phyloP scores from a whole-genome alignment of 2,888 invertebrate species.

The Acanthosepion lycidas region DNA sequence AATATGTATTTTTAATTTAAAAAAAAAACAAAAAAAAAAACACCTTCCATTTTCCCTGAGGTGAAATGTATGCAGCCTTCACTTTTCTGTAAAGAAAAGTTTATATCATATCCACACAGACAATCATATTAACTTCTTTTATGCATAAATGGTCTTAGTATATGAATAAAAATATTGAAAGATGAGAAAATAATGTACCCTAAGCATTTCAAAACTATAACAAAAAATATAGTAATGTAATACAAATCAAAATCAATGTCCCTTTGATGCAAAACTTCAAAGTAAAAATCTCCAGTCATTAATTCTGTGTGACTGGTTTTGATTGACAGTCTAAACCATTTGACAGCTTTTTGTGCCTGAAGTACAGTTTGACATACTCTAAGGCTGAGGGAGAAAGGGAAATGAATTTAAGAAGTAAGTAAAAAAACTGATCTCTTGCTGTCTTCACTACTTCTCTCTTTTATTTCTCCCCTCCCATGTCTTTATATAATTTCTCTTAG shows the following conservation, averaged over 20 bases:
- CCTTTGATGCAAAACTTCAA: conserved; percentile 33
- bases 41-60: not conserved
- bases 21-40: not conserved
- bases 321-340: conserved; percentile 23
- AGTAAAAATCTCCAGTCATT: not conserved
- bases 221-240: not conserved
- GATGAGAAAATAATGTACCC: not conserved
- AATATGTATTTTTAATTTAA: not conserved
- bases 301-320: conserved; percentile 33
- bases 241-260: not conserved
- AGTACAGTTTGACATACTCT: not conserved
- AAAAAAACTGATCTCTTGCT: too few species aligned
- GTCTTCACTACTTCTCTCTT: too few species aligned
- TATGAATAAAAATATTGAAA: not conserved
- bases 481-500: too few species aligned
- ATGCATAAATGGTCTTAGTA: too few species aligned
- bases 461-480: too few species aligned
- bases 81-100: not conserved
- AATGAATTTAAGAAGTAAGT: too few species aligned
- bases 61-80: not conserved
- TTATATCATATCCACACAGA: not conserved
- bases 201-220: not conserved
- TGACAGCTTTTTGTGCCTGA: not conserved
- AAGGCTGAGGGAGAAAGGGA: too few species aligned
- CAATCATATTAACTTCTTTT: not conserved